Base-by-base conservation (phyloP, 2,113 vertebrate species). In the Pachypanchax playfairii region DNA sequence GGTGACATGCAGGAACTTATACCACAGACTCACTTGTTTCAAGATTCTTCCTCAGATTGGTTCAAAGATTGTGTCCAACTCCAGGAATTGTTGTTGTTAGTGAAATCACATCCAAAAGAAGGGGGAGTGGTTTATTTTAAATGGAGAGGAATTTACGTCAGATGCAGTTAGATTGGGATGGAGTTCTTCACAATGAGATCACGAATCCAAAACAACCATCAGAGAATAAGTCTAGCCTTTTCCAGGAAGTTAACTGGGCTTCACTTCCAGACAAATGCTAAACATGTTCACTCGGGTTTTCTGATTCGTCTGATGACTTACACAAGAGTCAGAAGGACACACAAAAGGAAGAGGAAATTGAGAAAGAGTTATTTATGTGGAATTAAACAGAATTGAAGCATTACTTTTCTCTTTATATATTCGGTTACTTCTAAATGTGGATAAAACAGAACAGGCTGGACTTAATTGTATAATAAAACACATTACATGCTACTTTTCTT, bases 21-120 rank as follows among this genome's bases (percentile, higher is more conserved):
- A n/a, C n/a, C 59, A 11, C 50, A 41, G 35, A 3, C 50, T 48
- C 5, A n/a, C 17, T 25, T 66, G 4, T 26, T 66, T 31, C 4
- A 50, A 15, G 21, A 50, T 46, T 48, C 52, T 73, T 76, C 70
- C 75, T 69, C 21, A 24, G 49, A 79, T 73, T 82, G 59, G 65
- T 66, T 10, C 9, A 36, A 47, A 33, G 31, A 6, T 20, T 42
- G 8, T 24, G 18, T 31, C 0, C 21, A 65, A 48, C 13, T 20
- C 8, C 21, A 0, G 0, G n/a, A 15, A 22, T 20, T 5, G 18
- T 24, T 20, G 2, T 33, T 17, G 15, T 26, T 42, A 24, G 11
- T 25, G 15, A 47, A 25, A 21, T 35, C 31, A 38, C 31, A 33
- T 13, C 25, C 11, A 35, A 28, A 51, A 36, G 9, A 25, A 46